These are phyloP conservation scores for Gnathonemus longibarbis DNA, from an alignment of 2,113 vertebrate genomes.

Conservation along the genomic window DNA sequence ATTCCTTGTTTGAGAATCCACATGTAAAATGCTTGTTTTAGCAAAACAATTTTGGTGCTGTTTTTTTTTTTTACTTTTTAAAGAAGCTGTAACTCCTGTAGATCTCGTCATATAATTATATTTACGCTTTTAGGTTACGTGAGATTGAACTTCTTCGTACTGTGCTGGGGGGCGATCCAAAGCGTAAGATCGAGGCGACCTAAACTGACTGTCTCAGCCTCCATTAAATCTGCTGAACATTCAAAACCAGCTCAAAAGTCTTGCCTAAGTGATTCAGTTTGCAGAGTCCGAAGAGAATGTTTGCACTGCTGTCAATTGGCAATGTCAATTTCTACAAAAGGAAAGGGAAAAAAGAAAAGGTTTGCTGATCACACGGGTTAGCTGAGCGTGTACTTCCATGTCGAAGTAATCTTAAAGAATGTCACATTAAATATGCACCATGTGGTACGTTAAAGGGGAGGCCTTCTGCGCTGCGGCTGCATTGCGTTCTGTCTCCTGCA, in stretches of 20 bases:
- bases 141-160: background rate
- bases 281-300: background rate
- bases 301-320: slow-evolving; percentile 10
- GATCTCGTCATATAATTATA: slow-evolving; percentile 38
- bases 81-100: slow-evolving; percentile 34
- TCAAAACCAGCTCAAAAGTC: slow-evolving; percentile 12
- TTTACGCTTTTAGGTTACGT: slow-evolving; percentile 26
- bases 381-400: slow-evolving; percentile 33
- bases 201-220: slow-evolving; percentile 5
- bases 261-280: slow-evolving; percentile 13
- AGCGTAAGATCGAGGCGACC: background rate
- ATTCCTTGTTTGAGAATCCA: slow-evolving; percentile 38
- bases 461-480: slow-evolving; percentile 28
- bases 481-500: slow-evolving; percentile 46
- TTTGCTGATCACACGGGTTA: slow-evolving; percentile 32
- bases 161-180: background rate
- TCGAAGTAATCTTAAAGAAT: slow-evolving; percentile 41
- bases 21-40: slow-evolving; percentile 49
- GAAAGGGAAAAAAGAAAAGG: background rate
- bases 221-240: background rate
- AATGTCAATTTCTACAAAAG: slow-evolving; percentile 19
- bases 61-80: slow-evolving; percentile 46
- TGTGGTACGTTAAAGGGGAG: slow-evolving; percentile 27
- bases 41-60: slow-evolving; percentile 40
- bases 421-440: slow-evolving; percentile 43